A percentile compares a stretch with the other conserved stretches of the same genome.
These are phyloP conservation scores for Trinectes maculatus DNA, from an alignment of 2,113 vertebrate genomes.

Conservation along the genomic window DNA sequence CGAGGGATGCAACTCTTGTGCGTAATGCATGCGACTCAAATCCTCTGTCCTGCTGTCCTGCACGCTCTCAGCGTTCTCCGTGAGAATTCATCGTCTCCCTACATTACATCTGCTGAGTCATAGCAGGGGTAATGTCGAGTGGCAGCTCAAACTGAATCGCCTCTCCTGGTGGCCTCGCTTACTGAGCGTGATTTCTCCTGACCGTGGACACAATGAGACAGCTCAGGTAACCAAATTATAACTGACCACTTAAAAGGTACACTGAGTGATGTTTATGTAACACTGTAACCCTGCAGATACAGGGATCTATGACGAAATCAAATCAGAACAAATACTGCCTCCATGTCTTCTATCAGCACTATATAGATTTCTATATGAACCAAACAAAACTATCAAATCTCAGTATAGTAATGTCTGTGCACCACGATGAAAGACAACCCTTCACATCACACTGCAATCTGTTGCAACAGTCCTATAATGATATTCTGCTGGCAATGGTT, in stretches of 20 bases:
- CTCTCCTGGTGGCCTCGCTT: constrained; percentile 35
- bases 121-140: constrained; percentile 36
- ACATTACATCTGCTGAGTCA: constrained; percentile 45
- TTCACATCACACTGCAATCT: constrained; percentile 1
- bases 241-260: constrained; percentile 21
- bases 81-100: constrained; percentile 50
- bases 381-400: constrained; percentile 15
- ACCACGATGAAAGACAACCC: neutral
- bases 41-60: constrained; percentile 39
- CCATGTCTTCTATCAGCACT: neutral
- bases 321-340: constrained; percentile 13
- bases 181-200: constrained; percentile 28
- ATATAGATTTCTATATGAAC: neutral
- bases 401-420: no score
- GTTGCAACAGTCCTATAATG: neutral
- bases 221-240: constrained; percentile 29
- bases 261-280: constrained; percentile 1
- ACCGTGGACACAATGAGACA: constrained; percentile 27
- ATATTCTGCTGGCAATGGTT: no score
- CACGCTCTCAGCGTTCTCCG: constrained; percentile 57
- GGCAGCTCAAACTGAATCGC: constrained; percentile 52
- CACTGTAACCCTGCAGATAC: constrained; percentile 3
- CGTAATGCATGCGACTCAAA: constrained; percentile 50
- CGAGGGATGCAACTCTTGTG: constrained; percentile 40
- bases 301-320: constrained; percentile 2